Base-by-base conservation (phyloP, 1,140 invertebrate species). In the Dendroctonus ponderosae region DNA sequence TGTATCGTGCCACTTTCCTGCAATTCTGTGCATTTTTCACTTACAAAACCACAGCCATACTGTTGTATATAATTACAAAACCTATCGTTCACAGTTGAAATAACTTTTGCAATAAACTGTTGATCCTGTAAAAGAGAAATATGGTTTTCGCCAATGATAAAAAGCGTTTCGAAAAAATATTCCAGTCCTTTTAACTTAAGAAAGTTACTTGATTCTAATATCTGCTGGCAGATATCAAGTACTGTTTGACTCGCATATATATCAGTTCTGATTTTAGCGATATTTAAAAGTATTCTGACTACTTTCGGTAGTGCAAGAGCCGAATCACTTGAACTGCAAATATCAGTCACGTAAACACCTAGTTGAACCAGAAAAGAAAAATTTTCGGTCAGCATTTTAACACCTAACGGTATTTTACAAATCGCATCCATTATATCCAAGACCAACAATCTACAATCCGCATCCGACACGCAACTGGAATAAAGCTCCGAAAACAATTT, bases 331-430 rank as follows among this genome's bases (percentile, higher is more conserved):
- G 7, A 42, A n/a, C 52, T 41, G 37, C 14, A 26, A 40, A 53
- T 7, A 15, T 51, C 14, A 26, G 54, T 62, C 8, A 26, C 11
- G 7, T 64, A 40, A 7, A 54, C 66, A 37, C 53, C 71, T 60
- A 64, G 72, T 56, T 14, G 90, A 68, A 87, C 87, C 89, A 6
- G 85, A 83, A 85, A 63, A 12, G 69, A 68, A 67, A 86, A 84
- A 67, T 83, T 82, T 67, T 85, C 82, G 4, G 84, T 78, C 56
- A 91, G 79, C 57, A 87, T 82, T 62, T 85, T 81, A 6, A 82
- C 82, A 0, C 84, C 83, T 65, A 83, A 82, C 7, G 83, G 80
- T 46, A 89, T 83, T 66, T 82, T 80, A 5, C 85, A 82, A 51
- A 84, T 80, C 7, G 81, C 82, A 62, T 81, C 81, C 0, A 91